Base-by-base conservation (phyloP, 2,888 invertebrate species). In the Melikaiella ostensackeni region DNA sequence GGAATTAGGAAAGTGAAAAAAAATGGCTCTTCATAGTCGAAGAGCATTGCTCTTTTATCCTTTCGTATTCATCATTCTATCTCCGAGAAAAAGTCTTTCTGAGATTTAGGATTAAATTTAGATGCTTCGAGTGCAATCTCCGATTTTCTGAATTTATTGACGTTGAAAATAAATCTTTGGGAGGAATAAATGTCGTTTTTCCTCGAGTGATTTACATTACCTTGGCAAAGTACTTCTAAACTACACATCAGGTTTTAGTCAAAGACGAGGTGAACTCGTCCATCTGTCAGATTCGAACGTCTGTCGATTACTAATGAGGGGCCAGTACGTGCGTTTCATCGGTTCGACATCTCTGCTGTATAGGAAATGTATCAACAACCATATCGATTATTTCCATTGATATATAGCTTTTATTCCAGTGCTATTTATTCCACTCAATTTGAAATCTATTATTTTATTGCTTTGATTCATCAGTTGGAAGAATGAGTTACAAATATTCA, bases 301-400 rank as follows among this genome's bases (percentile, higher is more conserved):
- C 82, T 74, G 35, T 80, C 81, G 83, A 85, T 85, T 84, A 82
- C 79, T 81, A 84, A 86, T 82, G 81, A 81, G 78, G 50, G 35
- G 38, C 55, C 35, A 57, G 21, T 64, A 75, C 74, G 38, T 64
- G 38, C 6, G 11, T 21, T 63, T 63, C 75, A 30, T 59, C 24
- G 57, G 57, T 57, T 27, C 76, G 66, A n/a, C n/a, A n/a, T n/a
- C n/a, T n/a, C n/a, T n/a, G n/a, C n/a, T n/a, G n/a, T n/a, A n/a
- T n/a, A n/a, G n/a, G n/a, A n/a, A n/a, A n/a, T n/a, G n/a, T n/a
- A n/a, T n/a, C n/a, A n/a, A n/a, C n/a, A n/a, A n/a, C n/a, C n/a
- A n/a, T n/a, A n/a, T n/a, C n/a, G n/a, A n/a, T n/a, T n/a, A n/a
- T n/a, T n/a, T n/a, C n/a, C n/a, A n/a, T n/a, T n/a, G n/a, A n/a